These are phyloP conservation scores for Lordiphosa fenestrarum DNA, from an alignment of 2,888 invertebrate genomes.

Conservation along the genomic window DNA sequence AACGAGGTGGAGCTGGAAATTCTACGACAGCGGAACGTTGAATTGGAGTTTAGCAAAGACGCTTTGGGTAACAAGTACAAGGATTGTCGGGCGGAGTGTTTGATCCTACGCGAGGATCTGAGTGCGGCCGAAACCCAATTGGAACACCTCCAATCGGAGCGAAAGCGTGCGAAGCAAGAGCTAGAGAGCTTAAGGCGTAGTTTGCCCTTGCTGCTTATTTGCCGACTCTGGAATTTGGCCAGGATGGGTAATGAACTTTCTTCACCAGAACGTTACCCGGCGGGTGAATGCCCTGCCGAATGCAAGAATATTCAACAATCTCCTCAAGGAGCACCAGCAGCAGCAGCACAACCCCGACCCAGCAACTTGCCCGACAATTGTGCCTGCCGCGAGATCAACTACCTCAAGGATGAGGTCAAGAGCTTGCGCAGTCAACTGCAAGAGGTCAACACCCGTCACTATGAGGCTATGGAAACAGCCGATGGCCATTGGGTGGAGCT, in stretches of 20 bases:
- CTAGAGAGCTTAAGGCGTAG: constrained; percentile 68
- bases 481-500: constrained; percentile 87
- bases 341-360: background rate
- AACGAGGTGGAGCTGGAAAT: constrained; percentile 85
- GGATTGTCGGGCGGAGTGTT: constrained; percentile 78
- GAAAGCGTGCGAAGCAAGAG: constrained; percentile 76
- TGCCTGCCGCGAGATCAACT: constrained; percentile 41
- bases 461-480: constrained; percentile 86
- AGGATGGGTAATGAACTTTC: constrained; percentile 58
- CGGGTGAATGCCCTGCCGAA: constrained; percentile 9
- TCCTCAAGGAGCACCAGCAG: no score
- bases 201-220: constrained; percentile 71
- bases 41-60: constrained; percentile 83
- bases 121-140: constrained; percentile 76
- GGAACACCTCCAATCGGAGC: constrained; percentile 76
- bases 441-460: constrained; percentile 84
- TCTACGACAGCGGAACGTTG: constrained; percentile 80
- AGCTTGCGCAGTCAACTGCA: constrained; percentile 79
- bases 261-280: constrained; percentile 6
- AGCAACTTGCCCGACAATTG: constrained; percentile 2
- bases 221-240: constrained; percentile 42
- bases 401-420: constrained; percentile 75
- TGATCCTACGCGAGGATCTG: constrained; percentile 76
- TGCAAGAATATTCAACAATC: constrained; percentile 1
- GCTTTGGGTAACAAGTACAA: constrained; percentile 83